These are phyloP conservation scores for Mallotus villosus DNA, from an alignment of 2,797 vertebrate species.

Conservation along the genomic window DNA sequence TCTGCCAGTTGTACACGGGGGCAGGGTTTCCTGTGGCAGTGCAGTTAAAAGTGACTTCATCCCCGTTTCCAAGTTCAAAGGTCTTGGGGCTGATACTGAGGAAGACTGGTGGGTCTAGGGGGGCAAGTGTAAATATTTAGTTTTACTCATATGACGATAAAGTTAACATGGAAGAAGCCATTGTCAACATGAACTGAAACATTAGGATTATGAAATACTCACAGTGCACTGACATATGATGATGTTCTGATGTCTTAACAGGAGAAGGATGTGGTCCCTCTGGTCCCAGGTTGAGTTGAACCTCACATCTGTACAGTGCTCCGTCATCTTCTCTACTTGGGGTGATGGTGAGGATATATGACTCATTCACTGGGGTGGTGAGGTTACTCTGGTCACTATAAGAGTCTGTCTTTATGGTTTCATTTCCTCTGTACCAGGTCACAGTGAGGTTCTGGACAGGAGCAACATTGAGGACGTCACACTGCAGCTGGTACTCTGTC, in stretches of 20 bases:
- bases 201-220: conserved; percentile 28
- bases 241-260: background rate
- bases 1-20: conserved; percentile 54
- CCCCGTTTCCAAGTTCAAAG: conserved; percentile 3
- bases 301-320: conserved; percentile 61
- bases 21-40: conserved; percentile 55
- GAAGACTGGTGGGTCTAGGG: conserved; percentile 60
- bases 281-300: conserved; percentile 58
- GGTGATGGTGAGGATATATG: conserved; percentile 3
- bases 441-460: conserved; percentile 47
- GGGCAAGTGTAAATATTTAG: background rate
- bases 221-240: conserved; percentile 46
- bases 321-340: conserved; percentile 44
- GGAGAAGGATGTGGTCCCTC: conserved; percentile 39
- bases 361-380: conserved; percentile 18
- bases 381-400: accelerated
- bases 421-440: conserved; percentile 52
- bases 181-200: background rate
- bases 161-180: background rate
- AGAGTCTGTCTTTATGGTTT: accelerated
- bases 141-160: background rate
- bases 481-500: background rate
- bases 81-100: conserved; percentile 16
- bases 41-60: conserved; percentile 50
- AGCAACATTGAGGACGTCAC: conserved; percentile 56